Conservation (phyloP, 2,797 vertebrate species). For the Esox masquinongy region DNA sequence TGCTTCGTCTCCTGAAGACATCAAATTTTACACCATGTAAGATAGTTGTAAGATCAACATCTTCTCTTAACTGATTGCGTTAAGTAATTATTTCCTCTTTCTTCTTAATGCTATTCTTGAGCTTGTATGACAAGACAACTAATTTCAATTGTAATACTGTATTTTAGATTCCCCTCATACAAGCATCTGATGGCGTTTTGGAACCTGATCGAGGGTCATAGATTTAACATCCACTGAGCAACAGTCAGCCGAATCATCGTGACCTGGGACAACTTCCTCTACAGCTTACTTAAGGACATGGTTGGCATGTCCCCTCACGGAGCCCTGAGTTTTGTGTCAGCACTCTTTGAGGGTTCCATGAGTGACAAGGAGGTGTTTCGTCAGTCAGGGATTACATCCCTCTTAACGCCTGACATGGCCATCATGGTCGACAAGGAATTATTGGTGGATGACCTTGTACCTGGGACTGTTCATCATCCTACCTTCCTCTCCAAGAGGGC, state of each 20-base stretch:
- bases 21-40: not conserved
- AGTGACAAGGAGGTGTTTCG: conserved; percentile 18
- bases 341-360: conserved; percentile 27
- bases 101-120: not conserved
- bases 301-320: not conserved
- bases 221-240: no score
- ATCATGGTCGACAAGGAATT: no score
- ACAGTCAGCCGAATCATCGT: no score
- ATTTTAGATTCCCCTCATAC: conserved; percentile 4
- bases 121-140: not conserved
- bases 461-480: no score
- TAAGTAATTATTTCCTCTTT: not conserved
- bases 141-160: no score
- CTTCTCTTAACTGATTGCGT: not conserved
- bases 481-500: no score
- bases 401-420: not conserved
- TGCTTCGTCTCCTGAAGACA: conserved; percentile 9
- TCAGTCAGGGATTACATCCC: not conserved
- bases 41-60: not conserved
- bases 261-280: no score
- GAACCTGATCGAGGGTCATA: no score
- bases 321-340: conserved; percentile 19
- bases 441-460: no score
- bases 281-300: not conserved
- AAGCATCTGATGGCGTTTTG: conserved; percentile 9